Percentiles rank a stretch among this genome's conserved stretches.
Evolutionary conservation across 2,113 vertebrate genomes (phyloP).

Genomic region (Tragelaphus imberbis): DNA sequence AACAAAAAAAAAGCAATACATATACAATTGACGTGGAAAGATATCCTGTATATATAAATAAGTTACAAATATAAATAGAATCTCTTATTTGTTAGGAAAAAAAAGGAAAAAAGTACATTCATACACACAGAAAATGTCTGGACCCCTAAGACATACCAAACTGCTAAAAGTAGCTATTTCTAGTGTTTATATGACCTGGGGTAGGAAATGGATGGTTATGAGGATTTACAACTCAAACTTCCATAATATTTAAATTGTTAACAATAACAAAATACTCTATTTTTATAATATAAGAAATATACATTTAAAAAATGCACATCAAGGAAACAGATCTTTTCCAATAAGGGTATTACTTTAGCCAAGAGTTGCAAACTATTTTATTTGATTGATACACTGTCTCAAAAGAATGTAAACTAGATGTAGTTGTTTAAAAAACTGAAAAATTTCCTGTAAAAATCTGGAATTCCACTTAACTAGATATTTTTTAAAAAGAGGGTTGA

Average conservation of each 20-base stretch:
- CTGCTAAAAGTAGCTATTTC: conserved; percentile 1
- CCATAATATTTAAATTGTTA: not conserved
- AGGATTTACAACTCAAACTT: not conserved
- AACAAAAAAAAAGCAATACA: not conserved
- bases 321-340: not conserved
- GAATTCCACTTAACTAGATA: not conserved
- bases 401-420: not conserved
- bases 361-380: conserved; percentile 7
- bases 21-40: not conserved
- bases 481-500: not conserved
- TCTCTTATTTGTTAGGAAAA: not conserved
- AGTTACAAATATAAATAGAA: not conserved
- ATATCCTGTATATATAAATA: not conserved
- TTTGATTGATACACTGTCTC: not conserved
- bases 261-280: not conserved
- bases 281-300: not conserved
- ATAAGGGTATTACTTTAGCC: conserved; percentile 5
- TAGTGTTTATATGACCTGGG: not conserved
- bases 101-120: not conserved
- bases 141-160: not conserved
- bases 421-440: not conserved
- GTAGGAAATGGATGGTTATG: not conserved
- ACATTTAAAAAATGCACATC: not conserved
- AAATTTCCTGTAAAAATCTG: not conserved
- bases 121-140: not conserved